Percentiles rank a stretch among this genome's conserved stretches.
phyloP scores from a whole-genome alignment of 2,888 invertebrate species.

The Acrobasis suavella region DNA sequence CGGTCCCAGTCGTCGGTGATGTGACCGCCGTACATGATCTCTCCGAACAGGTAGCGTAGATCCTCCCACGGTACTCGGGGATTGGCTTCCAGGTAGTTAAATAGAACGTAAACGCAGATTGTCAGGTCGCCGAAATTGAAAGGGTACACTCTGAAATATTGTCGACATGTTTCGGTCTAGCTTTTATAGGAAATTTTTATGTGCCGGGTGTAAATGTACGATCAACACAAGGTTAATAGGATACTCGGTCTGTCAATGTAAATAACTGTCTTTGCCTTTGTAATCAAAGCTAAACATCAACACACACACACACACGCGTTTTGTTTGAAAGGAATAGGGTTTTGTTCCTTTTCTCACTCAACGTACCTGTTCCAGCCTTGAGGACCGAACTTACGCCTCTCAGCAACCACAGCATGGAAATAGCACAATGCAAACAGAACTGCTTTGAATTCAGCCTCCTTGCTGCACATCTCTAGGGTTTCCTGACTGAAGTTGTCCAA shows the following conservation, averaged over 20 bases:
- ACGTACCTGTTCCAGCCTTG: constrained; percentile 93
- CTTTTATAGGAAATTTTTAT: too few relatives aligned
- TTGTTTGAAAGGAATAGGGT: neutral
- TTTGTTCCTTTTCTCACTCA: neutral
- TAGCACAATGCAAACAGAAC: constrained; percentile 95
- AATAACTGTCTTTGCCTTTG: too few relatives aligned
- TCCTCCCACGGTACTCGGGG: constrained; percentile 96
- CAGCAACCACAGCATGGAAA: constrained; percentile 97
- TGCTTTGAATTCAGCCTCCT: constrained; percentile 96
- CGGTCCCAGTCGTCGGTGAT: constrained; percentile 98
- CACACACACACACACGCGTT: too few relatives aligned
- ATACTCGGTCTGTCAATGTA: too few relatives aligned
- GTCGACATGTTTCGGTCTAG: neutral
- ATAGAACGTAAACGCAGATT: constrained; percentile 94
- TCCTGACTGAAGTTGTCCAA: constrained; percentile 96
- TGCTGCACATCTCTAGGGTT: constrained; percentile 94
- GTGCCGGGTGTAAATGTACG: too few relatives aligned
- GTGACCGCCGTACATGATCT: constrained; percentile 99
- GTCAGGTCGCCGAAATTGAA: constrained; percentile 94
- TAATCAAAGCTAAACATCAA: too few relatives aligned
- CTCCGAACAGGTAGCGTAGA: constrained; percentile 95
- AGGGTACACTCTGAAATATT: constrained; percentile 82
- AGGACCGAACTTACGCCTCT: constrained; percentile 95
- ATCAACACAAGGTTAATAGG: too few relatives aligned
- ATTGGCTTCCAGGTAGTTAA: constrained; percentile 95